Base-by-base conservation (phyloP, 2,797 vertebrate genomes). In the Anomalospiza imberbis region DNA sequence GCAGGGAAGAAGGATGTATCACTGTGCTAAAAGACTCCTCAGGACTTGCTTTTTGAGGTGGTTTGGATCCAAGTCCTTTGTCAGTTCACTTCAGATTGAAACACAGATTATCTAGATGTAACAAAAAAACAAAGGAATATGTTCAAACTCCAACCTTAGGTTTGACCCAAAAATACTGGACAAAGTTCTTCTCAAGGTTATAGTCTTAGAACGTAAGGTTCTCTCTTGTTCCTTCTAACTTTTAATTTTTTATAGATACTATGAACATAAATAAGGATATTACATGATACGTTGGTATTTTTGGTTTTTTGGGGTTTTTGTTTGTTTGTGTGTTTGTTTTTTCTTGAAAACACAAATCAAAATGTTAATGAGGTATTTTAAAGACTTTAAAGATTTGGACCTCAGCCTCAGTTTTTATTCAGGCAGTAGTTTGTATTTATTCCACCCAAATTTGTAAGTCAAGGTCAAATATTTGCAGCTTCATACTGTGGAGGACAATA, bases 381-480 rank as follows among this genome's bases (percentile, higher is more conserved):
- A 78, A 68, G 19, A 5, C 24, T 75, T 65, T 72, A n/a, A 70
- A 66, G 47, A 79, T 54, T 70, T 84, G 13, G 24, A 72, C 17
- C 3, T 54, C 24, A 82, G 10, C 17, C 9, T 74, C 20, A 34
- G 10, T 29, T 93, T 88, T 88, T 25, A 48, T 70, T 70, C 53
- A 57, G n/a, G 24, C 13, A 47, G 10, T 44, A 77, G 21, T 48
- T 78, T 86, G 3, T 36, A 55, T 76, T 95, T 77, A 60, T 88
- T 89, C 29, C 13, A 51, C 25, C 17, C 14, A 78, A 81, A 80
- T 76, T n/a, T 57, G 2, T 61, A 60, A 66, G 4, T 84, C 82
- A 92, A 55, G 73, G 82, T 94, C 70, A 89, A 82, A 87, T 92
- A 93, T 77, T 89, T 95, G 17, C 45, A 89, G 20, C 26, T 85